Percentiles rank a stretch among this genome's conserved stretches.
Evolutionary conservation across 2,888 invertebrate genomes (phyloP).

Genomic region (Pseudococcus jackbeardsleyi): DNA sequence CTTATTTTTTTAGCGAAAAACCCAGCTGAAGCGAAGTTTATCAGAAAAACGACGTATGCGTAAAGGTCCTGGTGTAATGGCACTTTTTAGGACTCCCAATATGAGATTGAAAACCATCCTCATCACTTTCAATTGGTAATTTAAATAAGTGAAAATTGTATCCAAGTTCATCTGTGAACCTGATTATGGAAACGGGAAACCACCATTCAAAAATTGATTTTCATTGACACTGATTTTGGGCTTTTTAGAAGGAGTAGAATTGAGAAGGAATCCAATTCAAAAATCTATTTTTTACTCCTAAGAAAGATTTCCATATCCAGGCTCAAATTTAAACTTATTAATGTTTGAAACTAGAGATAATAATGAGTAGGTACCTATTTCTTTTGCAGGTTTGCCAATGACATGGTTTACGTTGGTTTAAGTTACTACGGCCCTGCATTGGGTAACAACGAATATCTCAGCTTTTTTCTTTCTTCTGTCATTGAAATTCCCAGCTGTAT

Average conservation of each 20-base stretch:
- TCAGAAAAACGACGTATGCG: conserved; percentile 73
- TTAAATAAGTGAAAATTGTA: background rate
- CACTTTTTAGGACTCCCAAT: conserved; percentile 85
- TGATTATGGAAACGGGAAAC: too few relatives aligned
- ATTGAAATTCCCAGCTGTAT: conserved; percentile 92
- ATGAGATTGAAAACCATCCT: conserved; percentile 89
- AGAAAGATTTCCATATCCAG: too few relatives aligned
- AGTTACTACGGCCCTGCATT: conserved; percentile 92
- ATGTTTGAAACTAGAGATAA: too few relatives aligned
- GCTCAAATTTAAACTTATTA: too few relatives aligned
- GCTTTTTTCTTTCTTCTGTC: conserved; percentile 87
- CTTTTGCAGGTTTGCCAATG: conserved; percentile 82
- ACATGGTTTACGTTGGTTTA: conserved; percentile 91
- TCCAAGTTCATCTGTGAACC: background rate
- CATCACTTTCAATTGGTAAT: conserved; percentile 86
- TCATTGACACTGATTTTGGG: too few relatives aligned
- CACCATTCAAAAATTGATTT: too few relatives aligned
- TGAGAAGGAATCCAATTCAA: too few relatives aligned
- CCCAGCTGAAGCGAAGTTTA: conserved; percentile 75
- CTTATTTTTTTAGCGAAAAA: conserved; percentile 74
- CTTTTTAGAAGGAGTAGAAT: too few relatives aligned
- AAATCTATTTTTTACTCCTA: too few relatives aligned
- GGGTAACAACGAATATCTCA: conserved; percentile 88
- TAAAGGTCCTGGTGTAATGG: conserved; percentile 74
- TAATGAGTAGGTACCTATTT: background rate